phyloP scores from a whole-genome alignment of 2,113 vertebrate species.

The Sisor rabdophorus region DNA sequence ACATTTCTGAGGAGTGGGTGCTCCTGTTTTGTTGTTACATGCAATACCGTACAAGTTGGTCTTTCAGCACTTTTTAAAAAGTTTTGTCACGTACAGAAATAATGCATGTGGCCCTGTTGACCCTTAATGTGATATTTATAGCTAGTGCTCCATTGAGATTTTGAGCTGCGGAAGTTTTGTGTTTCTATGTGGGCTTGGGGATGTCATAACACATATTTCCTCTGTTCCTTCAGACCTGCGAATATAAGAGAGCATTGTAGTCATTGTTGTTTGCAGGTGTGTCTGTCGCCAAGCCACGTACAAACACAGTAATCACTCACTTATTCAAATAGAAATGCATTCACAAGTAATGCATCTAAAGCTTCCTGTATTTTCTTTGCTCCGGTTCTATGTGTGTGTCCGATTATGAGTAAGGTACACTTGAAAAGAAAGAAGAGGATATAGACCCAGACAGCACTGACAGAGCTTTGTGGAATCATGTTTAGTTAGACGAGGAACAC shows the following conservation, averaged over 20 bases:
- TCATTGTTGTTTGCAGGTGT: constrained; percentile 61
- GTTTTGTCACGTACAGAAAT: constrained; percentile 31
- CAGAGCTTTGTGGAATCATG: constrained; percentile 48
- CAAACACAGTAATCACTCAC: constrained; percentile 66
- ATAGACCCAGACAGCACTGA: constrained; percentile 47
- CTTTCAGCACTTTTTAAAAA: not conserved
- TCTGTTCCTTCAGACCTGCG: constrained; percentile 58
- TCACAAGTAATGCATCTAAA: constrained; percentile 53
- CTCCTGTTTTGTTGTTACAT: not conserved
- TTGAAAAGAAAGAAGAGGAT: constrained; percentile 49
- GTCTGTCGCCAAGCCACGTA: constrained; percentile 62
- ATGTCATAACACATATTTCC: constrained; percentile 60
- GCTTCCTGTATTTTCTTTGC: constrained; percentile 56
- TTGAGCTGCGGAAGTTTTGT: constrained; percentile 41
- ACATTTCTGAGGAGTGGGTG: constrained; percentile 13
- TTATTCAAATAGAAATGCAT: constrained; percentile 53
- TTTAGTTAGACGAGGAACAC: constrained; percentile 55
- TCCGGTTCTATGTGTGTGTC: constrained; percentile 42
- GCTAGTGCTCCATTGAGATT: constrained; percentile 23
- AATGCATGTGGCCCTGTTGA: constrained; percentile 41
- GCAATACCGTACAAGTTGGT: not conserved
- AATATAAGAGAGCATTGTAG: constrained; percentile 61
- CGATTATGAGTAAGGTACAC: constrained; percentile 52
- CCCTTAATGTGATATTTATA: constrained; percentile 26
- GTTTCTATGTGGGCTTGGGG: constrained; percentile 54